Evolutionary conservation across 2,113 vertebrate species (phyloP).

Genomic region (Lepus americanus): DNA sequence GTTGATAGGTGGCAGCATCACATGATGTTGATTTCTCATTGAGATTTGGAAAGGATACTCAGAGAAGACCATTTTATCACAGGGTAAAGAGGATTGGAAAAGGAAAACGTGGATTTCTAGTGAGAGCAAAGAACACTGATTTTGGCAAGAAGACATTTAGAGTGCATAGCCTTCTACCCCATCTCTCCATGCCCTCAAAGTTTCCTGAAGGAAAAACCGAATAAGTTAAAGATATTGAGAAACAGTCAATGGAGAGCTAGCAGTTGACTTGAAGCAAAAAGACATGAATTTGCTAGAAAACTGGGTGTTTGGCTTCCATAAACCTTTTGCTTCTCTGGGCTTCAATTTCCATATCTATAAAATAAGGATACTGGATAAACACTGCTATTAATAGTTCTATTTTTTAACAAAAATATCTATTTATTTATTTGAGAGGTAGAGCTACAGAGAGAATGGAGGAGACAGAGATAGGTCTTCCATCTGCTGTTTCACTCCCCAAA

Average conservation of each 20-base stretch:
- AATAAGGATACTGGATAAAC: neutral
- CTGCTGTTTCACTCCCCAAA: too few relatives aligned
- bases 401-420: too few relatives aligned
- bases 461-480: too few relatives aligned
- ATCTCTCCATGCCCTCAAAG: neutral
- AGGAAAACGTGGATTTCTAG: neutral
- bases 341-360: neutral
- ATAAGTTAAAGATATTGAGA: neutral
- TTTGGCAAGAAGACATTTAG: neutral
- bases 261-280: neutral
- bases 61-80: neutral
- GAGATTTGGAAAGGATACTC: slow-evolving; percentile 15
- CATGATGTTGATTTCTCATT: neutral
- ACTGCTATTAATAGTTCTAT: neutral
- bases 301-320: accelerated
- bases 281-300: neutral
- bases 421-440: too few relatives aligned
- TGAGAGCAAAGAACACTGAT: neutral
- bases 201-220: neutral
- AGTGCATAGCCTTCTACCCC: neutral
- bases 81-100: neutral
- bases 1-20: neutral
- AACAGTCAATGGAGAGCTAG: neutral
- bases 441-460: too few relatives aligned
- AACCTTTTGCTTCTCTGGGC: neutral